phyloP scores from a whole-genome alignment of 2,888 invertebrate species.

The Tetranychus truncatus region DNA sequence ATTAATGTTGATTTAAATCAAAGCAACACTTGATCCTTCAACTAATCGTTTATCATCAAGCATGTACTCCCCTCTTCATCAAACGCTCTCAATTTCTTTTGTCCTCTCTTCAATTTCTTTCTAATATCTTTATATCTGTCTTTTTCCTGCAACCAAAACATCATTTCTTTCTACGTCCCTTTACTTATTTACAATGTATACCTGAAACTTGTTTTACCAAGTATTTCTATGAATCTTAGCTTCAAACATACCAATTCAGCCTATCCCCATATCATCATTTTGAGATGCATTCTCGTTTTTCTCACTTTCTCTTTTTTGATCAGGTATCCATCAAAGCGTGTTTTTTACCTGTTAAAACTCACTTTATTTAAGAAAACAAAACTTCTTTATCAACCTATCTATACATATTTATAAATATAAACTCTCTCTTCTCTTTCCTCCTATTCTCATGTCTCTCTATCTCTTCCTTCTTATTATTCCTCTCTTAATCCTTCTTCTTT shows the following conservation, averaged over 20 bases:
- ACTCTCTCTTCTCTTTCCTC: background rate
- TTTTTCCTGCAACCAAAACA: background rate
- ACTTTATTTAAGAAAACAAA: background rate
- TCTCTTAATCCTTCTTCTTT: background rate
- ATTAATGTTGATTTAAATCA: slow-evolving; percentile 57
- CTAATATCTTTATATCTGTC: background rate
- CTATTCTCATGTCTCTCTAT: background rate
- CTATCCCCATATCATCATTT: slow-evolving; percentile 9
- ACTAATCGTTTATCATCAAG: background rate
- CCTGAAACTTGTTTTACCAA: background rate
- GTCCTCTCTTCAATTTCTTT: background rate
- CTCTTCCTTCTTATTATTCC: background rate
- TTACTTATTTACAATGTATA: background rate
- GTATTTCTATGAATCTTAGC: slow-evolving; percentile 1
- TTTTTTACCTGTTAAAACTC: background rate
- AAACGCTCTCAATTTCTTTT: background rate
- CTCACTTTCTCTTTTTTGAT: slow-evolving; percentile 10
- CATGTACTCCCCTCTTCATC: background rate
- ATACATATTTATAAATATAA: background rate
- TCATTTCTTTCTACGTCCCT: background rate
- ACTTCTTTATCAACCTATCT: background rate
- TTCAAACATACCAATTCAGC: background rate
- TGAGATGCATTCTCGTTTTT: slow-evolving; percentile 4
- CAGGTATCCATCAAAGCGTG: background rate
- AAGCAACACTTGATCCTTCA: background rate